phyloP scores from a whole-genome alignment of 2,113 vertebrate species.

The Cyprinus carpio region DNA sequence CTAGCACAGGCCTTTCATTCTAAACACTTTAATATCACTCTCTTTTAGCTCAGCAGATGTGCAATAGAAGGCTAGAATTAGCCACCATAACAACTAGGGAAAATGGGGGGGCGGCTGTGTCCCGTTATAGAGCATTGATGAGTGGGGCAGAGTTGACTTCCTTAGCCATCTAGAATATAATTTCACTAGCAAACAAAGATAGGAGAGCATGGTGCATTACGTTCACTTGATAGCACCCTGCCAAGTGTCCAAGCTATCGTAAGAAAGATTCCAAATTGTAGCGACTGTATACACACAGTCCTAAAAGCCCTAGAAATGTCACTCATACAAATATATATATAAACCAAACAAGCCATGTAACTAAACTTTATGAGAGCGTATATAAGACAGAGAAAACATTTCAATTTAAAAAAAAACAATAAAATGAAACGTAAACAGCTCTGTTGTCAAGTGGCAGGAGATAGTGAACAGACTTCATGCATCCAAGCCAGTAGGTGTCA shows the following conservation, averaged over 20 bases:
- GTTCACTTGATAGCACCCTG: not conserved
- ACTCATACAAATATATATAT: too few species aligned
- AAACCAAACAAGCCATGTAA: not conserved
- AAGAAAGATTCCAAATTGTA: not conserved
- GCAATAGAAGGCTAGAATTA: constrained; percentile 66
- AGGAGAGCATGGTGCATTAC: constrained; percentile 4
- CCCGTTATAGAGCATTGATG: constrained; percentile 57
- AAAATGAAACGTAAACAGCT: not conserved
- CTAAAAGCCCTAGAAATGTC: not conserved
- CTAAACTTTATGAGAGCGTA: not conserved
- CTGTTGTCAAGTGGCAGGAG: not conserved
- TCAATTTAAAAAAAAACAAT: not conserved
- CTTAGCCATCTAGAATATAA: constrained; percentile 13
- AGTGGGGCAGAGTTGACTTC: not conserved
- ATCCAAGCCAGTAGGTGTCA: not conserved
- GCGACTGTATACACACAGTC: not conserved
- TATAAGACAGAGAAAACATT: not conserved
- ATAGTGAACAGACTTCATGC: not conserved
- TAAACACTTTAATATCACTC: constrained; percentile 43
- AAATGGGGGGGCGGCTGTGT: constrained; percentile 68
- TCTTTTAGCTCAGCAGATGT: constrained; percentile 66
- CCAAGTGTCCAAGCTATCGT: not conserved
- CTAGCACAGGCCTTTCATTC: constrained; percentile 27
- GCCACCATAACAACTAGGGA: constrained; percentile 64
- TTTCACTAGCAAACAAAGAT: constrained; percentile 1